Evolutionary conservation across 2,797 vertebrate species (phyloP).

Genomic region (Rallus crepitans): DNA sequence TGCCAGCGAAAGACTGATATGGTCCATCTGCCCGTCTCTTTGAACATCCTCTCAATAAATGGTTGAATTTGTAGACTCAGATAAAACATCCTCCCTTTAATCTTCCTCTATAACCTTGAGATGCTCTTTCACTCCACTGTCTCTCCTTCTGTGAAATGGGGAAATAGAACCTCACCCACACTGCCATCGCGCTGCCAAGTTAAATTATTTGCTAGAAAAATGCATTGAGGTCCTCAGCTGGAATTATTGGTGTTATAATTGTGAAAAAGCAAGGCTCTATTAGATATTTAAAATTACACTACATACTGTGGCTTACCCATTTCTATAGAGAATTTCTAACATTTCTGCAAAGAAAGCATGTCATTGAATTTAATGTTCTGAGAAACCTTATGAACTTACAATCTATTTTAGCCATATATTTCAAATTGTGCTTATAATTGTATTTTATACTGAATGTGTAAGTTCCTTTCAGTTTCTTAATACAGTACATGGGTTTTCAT

Average conservation of each 20-base stretch:
- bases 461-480: slow-evolving; percentile 28
- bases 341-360: slow-evolving; percentile 28
- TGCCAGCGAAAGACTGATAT: neutral
- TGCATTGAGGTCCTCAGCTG: neutral
- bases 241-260: slow-evolving; percentile 12
- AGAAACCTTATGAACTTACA: slow-evolving; percentile 17
- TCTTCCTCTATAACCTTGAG: neutral
- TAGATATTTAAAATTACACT: slow-evolving; percentile 36
- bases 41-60: neutral
- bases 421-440: slow-evolving; percentile 35
- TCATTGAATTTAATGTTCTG: slow-evolving; percentile 46
- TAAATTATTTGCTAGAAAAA: slow-evolving; percentile 4
- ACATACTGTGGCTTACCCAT: neutral
- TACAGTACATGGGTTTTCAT: neutral
- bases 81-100: neutral
- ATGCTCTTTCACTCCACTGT: neutral
- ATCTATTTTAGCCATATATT: slow-evolving; percentile 35
- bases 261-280: slow-evolving; percentile 11
- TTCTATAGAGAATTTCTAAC: slow-evolving; percentile 19
- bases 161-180: neutral
- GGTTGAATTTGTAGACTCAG: neutral
- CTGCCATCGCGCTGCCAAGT: neutral
- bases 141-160: neutral
- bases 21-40: neutral
- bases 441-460: slow-evolving; percentile 45